These are phyloP conservation scores for Semaprochilodus insignis DNA, from an alignment of 2,797 vertebrate species.

Conservation along the genomic window DNA sequence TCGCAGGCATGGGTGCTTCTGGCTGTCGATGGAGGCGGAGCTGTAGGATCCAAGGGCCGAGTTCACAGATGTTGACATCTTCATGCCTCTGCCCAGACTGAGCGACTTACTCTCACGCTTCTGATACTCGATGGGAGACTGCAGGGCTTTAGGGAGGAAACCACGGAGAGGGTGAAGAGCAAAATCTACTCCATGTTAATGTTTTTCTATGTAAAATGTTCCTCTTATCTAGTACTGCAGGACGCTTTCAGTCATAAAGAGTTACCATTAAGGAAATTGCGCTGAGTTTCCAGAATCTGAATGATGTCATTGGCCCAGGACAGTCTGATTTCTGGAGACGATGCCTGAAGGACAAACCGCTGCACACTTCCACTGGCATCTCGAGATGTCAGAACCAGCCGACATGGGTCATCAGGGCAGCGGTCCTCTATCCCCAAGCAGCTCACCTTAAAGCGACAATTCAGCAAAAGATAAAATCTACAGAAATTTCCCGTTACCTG, in stretches of 20 bases:
- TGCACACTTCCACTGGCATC: slow-evolving; percentile 79
- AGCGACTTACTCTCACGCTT: slow-evolving; percentile 86
- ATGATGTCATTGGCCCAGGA: slow-evolving; percentile 86
- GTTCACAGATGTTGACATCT: slow-evolving; percentile 64
- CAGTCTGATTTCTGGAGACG: slow-evolving; percentile 75
- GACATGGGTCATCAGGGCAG: slow-evolving; percentile 79
- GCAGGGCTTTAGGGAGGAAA: slow-evolving; percentile 77
- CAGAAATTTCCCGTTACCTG: neutral
- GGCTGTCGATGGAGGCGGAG: slow-evolving; percentile 78
- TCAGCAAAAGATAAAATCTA: neutral
- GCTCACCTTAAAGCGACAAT: slow-evolving; percentile 79
- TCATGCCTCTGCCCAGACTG: slow-evolving; percentile 81
- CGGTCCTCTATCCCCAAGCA: slow-evolving; percentile 85
- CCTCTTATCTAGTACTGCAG: neutral
- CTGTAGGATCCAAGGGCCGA: slow-evolving; percentile 73
- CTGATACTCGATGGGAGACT: slow-evolving; percentile 93
- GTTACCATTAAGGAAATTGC: slow-evolving; percentile 90
- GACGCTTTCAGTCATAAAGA: neutral
- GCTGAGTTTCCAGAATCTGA: slow-evolving; percentile 89
- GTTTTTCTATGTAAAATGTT: too few species aligned
- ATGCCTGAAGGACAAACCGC: slow-evolving; percentile 83
- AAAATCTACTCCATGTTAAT: neutral
- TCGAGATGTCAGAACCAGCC: slow-evolving; percentile 85
- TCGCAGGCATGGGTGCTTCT: slow-evolving; percentile 69
- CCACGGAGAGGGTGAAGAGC: slow-evolving; percentile 28